These are phyloP conservation scores for Rhabdornis inornatus DNA, from an alignment of 2,113 vertebrate genomes.

Conservation along the genomic window DNA sequence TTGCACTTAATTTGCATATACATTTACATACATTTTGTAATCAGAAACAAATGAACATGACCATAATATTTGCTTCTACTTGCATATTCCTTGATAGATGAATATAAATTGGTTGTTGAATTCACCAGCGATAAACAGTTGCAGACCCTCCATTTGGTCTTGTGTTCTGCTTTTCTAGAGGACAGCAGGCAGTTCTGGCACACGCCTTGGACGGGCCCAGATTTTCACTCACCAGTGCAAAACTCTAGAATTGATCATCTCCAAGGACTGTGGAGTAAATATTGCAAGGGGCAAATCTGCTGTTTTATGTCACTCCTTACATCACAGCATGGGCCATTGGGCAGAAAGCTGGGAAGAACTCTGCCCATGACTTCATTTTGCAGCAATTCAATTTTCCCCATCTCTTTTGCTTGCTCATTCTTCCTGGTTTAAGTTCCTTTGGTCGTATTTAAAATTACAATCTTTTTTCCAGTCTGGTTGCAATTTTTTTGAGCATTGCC, in stretches of 20 bases:
- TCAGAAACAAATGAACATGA: slow-evolving; percentile 69
- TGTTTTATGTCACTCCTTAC: not conserved
- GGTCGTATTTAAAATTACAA: not conserved
- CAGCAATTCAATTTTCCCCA: not conserved
- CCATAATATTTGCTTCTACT: slow-evolving; percentile 68
- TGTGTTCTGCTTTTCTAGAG: not conserved
- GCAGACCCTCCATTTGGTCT: not conserved
- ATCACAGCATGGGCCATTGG: not conserved
- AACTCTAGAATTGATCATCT: not conserved
- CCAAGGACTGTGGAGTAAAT: not conserved
- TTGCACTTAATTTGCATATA: slow-evolving; percentile 45
- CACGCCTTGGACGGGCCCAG: not conserved
- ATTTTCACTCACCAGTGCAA: not conserved
- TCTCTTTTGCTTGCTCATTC: not conserved
- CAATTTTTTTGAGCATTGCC: slow-evolving; percentile 23
- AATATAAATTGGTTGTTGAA: slow-evolving; percentile 39
- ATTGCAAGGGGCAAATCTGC: not conserved
- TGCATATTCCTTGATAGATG: slow-evolving; percentile 52
- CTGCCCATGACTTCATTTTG: not conserved
- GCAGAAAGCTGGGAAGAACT: not conserved
- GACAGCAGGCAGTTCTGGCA: not conserved
- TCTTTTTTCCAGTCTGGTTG: not conserved
- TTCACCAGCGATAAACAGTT: slow-evolving; percentile 35
- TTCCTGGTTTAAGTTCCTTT: not conserved
- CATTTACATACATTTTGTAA: slow-evolving; percentile 75